These are phyloP conservation scores for Zalophus californianus DNA, from an alignment of 2,797 vertebrate species.

Conservation along the genomic window DNA sequence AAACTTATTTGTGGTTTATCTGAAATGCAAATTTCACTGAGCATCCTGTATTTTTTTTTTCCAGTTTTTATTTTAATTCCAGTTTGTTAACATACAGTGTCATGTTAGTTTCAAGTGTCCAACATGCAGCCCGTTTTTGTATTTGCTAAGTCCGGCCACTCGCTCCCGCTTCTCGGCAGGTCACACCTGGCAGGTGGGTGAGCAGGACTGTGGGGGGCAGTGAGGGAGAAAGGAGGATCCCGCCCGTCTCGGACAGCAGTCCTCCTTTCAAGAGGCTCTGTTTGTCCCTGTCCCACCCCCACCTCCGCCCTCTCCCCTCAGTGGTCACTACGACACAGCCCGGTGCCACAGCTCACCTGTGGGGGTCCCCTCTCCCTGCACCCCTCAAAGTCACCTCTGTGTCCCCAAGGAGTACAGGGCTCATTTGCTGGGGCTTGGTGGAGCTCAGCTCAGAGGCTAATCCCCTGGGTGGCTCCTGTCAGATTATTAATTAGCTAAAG, in stretches of 20 bases:
- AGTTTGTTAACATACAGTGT: not conserved
- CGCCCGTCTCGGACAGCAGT: fast-evolving
- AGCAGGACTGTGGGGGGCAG: not conserved
- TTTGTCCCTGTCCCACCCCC: not conserved
- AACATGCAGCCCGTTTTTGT: not conserved
- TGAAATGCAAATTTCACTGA: not conserved
- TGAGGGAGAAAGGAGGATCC: fast-evolving
- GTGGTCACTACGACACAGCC: not conserved
- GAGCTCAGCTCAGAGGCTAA: constrained; percentile 89
- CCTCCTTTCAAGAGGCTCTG: not conserved
- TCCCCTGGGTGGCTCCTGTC: constrained; percentile 92
- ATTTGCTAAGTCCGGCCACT: not conserved
- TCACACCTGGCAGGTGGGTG: not conserved
- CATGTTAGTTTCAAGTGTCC: not conserved
- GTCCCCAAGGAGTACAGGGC: constrained; percentile 86
- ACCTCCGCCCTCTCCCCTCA: constrained; percentile 34
- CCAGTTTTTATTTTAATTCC: not conserved
- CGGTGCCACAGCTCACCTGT: not conserved
- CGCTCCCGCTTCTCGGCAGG: not conserved
- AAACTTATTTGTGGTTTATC: not conserved
- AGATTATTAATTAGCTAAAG: constrained; percentile 94
- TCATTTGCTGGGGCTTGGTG: constrained; percentile 89
- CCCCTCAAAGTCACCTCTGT: constrained; percentile 88
- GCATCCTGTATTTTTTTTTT: not conserved
- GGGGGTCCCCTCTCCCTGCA: constrained; percentile 76